These are phyloP conservation scores for Holothuria leucospilota DNA, from an alignment of 53 echinoderm and acorn worm genomes.

Conservation along the genomic window DNA sequence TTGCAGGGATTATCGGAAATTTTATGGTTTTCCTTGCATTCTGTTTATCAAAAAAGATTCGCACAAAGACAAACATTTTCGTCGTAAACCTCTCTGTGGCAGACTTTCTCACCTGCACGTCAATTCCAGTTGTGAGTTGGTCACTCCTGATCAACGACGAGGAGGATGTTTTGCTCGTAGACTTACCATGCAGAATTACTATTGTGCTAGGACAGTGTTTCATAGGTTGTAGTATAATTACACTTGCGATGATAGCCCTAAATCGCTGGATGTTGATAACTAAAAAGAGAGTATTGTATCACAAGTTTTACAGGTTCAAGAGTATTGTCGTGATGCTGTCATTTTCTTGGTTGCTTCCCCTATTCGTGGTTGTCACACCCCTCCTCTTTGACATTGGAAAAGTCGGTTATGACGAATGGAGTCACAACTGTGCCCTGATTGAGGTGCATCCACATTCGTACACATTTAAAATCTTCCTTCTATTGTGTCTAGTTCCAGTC, in stretches of 20 bases:
- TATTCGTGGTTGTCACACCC: background rate
- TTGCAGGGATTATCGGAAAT: background rate
- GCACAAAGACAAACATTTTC: constrained; percentile 23
- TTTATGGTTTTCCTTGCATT: background rate
- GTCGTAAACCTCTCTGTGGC: constrained; percentile 12
- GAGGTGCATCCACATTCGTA: background rate
- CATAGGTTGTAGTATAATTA: constrained; percentile 25
- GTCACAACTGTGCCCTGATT: constrained; percentile 20
- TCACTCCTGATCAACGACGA: no score
- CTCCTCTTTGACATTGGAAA: background rate
- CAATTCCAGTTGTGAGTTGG: background rate
- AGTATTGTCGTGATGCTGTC: background rate
- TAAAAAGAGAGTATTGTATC: background rate
- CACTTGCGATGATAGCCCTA: constrained; percentile 1
- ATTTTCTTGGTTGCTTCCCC: constrained; percentile 9
- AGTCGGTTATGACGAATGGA: constrained; percentile 22
- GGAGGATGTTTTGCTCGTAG: background rate
- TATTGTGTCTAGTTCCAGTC: background rate
- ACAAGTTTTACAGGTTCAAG: background rate
- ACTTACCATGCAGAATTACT: background rate
- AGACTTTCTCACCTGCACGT: constrained; percentile 7
- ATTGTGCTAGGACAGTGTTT: constrained; percentile 21
- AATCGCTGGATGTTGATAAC: constrained; percentile 20
- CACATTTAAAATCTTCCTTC: background rate
- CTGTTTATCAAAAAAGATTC: background rate